Percentiles rank a stretch among this genome's conserved stretches.
Evolutionary conservation across 92 coral and sea anemone genomes (phyloP).

Genomic region (Virgularia gustaviana): DNA sequence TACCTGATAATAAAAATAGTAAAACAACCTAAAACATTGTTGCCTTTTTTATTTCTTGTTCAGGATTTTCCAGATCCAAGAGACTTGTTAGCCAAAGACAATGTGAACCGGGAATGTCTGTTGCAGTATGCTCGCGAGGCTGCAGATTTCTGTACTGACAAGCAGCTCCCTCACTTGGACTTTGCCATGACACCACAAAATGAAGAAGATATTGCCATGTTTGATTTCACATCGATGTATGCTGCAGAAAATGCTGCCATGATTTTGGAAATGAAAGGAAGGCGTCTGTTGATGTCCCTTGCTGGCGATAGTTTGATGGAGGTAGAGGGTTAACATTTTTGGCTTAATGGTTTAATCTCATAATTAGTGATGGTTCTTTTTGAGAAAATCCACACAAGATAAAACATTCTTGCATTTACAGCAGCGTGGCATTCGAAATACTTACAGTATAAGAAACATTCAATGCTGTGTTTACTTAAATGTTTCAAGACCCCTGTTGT

Average conservation of each 20-base stretch:
- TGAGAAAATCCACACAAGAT: no score
- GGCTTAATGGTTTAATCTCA: no score
- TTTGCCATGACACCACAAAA: slow-evolving; percentile 76
- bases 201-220: slow-evolving; percentile 96
- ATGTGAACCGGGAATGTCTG: slow-evolving; percentile 76
- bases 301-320: slow-evolving; percentile 96
- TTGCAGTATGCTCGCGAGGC: slow-evolving; percentile 88
- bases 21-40: not conserved
- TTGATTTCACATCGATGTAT: slow-evolving; percentile 92
- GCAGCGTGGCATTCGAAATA: no score
- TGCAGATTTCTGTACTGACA: slow-evolving; percentile 79
- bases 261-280: slow-evolving; percentile 77
- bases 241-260: slow-evolving; percentile 89
- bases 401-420: no score
- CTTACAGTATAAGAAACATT: no score
- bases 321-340: slow-evolving; percentile 42
- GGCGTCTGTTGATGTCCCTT: slow-evolving; percentile 67
- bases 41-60: not conserved
- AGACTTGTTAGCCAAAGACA: slow-evolving; percentile 74
- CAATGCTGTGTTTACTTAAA: no score
- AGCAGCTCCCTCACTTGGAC: slow-evolving; percentile 78
- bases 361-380: no score
- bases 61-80: slow-evolving; percentile 87
- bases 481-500: no score
- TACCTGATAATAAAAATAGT: not conserved